Evolutionary conservation across 1,140 invertebrate genomes (phyloP), one percentile per base, ranked within the genome.

Genomic region (Cephus cinctus): DNA sequence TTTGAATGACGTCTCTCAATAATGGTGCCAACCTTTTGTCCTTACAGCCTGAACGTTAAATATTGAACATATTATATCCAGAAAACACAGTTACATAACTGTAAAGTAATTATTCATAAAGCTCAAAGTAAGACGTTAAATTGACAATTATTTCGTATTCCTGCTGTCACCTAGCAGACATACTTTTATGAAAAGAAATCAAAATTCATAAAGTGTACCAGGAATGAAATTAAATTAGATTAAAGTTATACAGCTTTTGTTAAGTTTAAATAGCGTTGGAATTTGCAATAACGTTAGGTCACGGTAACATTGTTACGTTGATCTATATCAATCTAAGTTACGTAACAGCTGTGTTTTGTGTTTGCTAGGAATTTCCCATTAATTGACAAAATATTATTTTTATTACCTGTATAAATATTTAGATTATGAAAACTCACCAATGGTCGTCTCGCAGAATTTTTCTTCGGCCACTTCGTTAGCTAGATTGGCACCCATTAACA

Each of bases 381-480:
- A n/a, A n/a, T n/a, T n/a, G n/a, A n/a, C n/a, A n/a, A n/a, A n/a
- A n/a, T n/a, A n/a, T n/a, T n/a, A n/a, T n/a, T n/a, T n/a, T n/a
- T n/a, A n/a, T n/a, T n/a, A n/a, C n/a, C n/a, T n/a, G n/a, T n/a
- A 38, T 16, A 19, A 9, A 40, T 35, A 18, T 35, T 19, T 14
- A 11, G 36, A 4, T 39, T 19, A 34, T 5, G 4, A 35, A 49
- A 30, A 48, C 18, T 68, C 77, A 85, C 87, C 90, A 55, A 93
- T 89, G 2, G 90, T 93, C 0, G 91, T 89, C 77, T 93, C 90
- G 73, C 89, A 92, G 59, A 91, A 94, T 57, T 89, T 84, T 60
- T 86, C 89, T 47, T 83, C 80, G 0, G 90, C 91, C 3, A 76
- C 73, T 79, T 93, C 90, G 47, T 81, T 81, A 5, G 90, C 90